These are phyloP conservation scores for Neoniphon sammara DNA, from an alignment of 2,797 vertebrate genomes.

Conservation along the genomic window DNA sequence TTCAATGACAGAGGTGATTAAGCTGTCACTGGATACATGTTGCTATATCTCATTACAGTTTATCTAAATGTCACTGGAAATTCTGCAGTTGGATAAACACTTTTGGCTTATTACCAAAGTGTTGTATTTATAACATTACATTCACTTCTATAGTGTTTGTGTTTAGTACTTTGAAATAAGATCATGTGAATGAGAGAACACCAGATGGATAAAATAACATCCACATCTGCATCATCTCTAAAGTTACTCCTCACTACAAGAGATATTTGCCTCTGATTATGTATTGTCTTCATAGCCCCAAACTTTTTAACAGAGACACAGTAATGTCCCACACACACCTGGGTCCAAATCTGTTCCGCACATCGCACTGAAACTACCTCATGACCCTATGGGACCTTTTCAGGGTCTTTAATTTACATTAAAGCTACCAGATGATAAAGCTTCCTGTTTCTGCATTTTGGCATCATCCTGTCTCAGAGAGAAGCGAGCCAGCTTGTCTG, in stretches of 20 bases:
- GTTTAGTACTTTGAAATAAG: not conserved
- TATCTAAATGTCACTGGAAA: not conserved
- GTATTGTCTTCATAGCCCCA: not conserved
- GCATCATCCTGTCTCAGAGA: not conserved
- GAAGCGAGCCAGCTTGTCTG: slow-evolving; percentile 1
- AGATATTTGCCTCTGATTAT: not conserved
- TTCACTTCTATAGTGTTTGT: not conserved
- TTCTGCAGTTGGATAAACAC: not conserved
- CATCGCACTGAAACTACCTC: not conserved
- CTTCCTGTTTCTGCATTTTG: slow-evolving; percentile 16
- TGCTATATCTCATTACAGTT: slow-evolving; percentile 5
- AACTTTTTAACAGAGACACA: not conserved
- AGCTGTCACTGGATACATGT: slow-evolving; percentile 34
- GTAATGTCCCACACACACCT: not conserved
- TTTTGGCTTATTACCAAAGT: not conserved
- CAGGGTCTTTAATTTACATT: slow-evolving; percentile 16
- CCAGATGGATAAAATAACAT: no score
- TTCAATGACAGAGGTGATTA: slow-evolving; percentile 64
- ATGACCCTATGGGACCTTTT: not conserved
- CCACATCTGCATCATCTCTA: no score
- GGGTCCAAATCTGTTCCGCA: not conserved
- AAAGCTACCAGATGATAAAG: slow-evolving; percentile 5
- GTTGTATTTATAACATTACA: not conserved
- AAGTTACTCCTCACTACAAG: no score
- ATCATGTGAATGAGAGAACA: not conserved